phyloP scores from a whole-genome alignment of 2,797 vertebrate genomes.

The Mormyrus hasselquistii region DNA sequence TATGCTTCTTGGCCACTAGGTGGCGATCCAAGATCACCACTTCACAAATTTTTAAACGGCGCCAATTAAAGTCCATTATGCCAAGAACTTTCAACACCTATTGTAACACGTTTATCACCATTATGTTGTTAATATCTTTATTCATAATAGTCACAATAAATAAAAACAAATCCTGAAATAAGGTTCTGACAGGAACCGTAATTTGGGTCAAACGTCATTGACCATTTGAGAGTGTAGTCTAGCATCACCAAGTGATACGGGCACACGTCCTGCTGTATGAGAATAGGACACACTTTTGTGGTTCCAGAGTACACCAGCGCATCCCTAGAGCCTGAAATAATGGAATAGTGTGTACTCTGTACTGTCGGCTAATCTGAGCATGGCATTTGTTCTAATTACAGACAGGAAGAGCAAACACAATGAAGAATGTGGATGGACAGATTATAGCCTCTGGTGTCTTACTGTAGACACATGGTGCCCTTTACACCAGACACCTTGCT shows the following conservation, averaged over 20 bases:
- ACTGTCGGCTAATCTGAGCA: background rate
- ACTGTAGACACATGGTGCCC: background rate
- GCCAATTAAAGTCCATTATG: background rate
- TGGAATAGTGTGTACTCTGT: background rate
- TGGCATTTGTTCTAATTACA: background rate
- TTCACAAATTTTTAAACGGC: background rate
- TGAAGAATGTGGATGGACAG: background rate
- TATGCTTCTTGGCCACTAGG: slow-evolving; percentile 30
- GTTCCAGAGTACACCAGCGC: background rate
- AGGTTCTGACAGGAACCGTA: background rate
- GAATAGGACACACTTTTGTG: background rate
- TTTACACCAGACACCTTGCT: background rate
- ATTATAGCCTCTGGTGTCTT: background rate
- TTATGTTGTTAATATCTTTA: background rate
- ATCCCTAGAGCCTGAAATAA: background rate
- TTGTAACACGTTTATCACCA: background rate
- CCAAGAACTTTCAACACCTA: background rate
- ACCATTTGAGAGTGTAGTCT: background rate
- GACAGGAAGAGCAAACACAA: background rate
- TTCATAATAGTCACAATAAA: background rate
- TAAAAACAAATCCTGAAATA: background rate
- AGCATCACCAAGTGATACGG: background rate
- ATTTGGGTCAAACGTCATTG: background rate
- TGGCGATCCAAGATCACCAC: slow-evolving; percentile 3
- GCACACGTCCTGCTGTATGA: background rate